Evolutionary conservation across 2,797 vertebrate genomes (phyloP).

Genomic region (Neostethus bicornis): DNA sequence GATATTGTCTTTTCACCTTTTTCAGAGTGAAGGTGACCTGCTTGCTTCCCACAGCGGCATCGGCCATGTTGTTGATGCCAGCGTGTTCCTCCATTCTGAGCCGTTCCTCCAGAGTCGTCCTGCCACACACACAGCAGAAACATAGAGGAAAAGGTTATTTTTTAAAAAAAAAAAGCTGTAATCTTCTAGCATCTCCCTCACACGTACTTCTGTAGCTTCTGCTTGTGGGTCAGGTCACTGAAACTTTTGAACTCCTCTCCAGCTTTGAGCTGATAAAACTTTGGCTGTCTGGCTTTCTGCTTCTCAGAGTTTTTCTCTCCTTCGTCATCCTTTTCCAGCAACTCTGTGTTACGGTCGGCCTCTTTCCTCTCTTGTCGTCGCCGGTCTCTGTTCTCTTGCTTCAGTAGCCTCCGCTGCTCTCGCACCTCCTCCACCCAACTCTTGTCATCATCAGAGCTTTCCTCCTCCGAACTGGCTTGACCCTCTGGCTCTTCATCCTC

Average conservation of each 20-base stretch:
- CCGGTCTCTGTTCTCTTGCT: slow-evolving; percentile 83
- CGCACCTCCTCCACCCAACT: slow-evolving; percentile 97
- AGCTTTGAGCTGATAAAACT: slow-evolving; percentile 96
- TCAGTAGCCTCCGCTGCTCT: slow-evolving; percentile 89
- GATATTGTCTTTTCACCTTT: slow-evolving; percentile 80
- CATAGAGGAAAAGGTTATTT: not conserved
- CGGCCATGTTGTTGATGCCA: slow-evolving; percentile 77
- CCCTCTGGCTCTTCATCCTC: slow-evolving; percentile 92
- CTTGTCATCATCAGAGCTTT: slow-evolving; percentile 97
- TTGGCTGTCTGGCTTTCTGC: slow-evolving; percentile 73
- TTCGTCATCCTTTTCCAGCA: slow-evolving; percentile 67
- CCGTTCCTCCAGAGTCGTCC: slow-evolving; percentile 93
- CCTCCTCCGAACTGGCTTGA: slow-evolving; percentile 90
- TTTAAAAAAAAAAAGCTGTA: too few relatives aligned
- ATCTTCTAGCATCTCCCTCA: too few relatives aligned
- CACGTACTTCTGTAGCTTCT: slow-evolving; percentile 93
- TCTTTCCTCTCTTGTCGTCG: slow-evolving; percentile 80
- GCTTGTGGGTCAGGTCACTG: slow-evolving; percentile 86
- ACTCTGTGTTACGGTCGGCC: slow-evolving; percentile 85
- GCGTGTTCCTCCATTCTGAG: slow-evolving; percentile 88
- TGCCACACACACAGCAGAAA: slow-evolving; percentile 63
- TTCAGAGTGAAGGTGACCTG: slow-evolving; percentile 93
- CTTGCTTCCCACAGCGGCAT: slow-evolving; percentile 93
- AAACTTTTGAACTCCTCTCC: slow-evolving; percentile 97
- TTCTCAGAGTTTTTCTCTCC: slow-evolving; percentile 10